Evolutionary conservation across 1,140 invertebrate species (phyloP).

Genomic region (Sipha flava): DNA sequence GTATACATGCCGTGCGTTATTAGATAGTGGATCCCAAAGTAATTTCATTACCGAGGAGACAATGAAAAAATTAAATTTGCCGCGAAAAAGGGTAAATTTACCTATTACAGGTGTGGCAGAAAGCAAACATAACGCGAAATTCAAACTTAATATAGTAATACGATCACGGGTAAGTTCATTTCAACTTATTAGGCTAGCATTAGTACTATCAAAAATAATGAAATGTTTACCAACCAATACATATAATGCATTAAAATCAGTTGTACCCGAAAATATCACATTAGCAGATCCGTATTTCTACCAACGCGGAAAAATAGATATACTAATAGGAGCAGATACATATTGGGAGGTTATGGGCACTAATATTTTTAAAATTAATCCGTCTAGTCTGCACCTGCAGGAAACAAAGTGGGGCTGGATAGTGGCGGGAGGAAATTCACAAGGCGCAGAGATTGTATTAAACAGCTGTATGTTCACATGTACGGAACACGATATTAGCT

Average conservation of each 20-base stretch:
- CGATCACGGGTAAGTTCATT: neutral
- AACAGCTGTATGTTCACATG: too few relatives aligned
- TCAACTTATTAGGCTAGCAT: neutral
- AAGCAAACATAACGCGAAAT: neutral
- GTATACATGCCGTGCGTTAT: neutral
- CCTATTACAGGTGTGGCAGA: neutral
- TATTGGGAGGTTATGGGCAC: neutral
- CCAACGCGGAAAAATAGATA: neutral
- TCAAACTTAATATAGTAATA: neutral
- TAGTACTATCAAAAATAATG: neutral
- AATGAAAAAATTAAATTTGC: neutral
- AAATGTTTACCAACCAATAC: neutral
- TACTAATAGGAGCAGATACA: neutral
- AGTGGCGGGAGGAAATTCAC: neutral
- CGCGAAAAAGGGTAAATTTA: neutral
- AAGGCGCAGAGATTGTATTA: too few relatives aligned
- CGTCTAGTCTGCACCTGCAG: neutral
- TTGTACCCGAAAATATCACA: neutral
- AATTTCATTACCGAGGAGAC: neutral
- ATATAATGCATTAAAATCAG: neutral
- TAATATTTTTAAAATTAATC: neutral
- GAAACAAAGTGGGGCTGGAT: neutral
- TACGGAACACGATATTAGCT: neutral
- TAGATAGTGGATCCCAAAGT: neutral
- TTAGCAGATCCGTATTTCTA: neutral